Percentiles rank a stretch among this genome's conserved stretches.
These are phyloP conservation scores for Netelia fuscicornis DNA, from an alignment of 2,888 invertebrate genomes.

Conservation along the genomic window DNA sequence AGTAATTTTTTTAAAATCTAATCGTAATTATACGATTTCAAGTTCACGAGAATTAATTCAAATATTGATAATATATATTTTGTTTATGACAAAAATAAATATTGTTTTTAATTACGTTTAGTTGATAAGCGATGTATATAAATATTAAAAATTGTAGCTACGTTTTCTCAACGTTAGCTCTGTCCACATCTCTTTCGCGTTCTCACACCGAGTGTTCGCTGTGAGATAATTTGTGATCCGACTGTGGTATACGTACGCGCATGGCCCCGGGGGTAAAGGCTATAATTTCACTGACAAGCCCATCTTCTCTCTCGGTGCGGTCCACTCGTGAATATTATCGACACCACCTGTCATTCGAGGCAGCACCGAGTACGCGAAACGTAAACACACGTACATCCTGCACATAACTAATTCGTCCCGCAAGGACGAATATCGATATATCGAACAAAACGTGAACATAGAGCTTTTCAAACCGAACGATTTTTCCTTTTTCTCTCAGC, in stretches of 20 bases:
- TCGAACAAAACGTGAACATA: not conserved
- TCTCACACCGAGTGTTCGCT: slow-evolving; percentile 20
- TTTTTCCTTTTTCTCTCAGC: slow-evolving; percentile 16
- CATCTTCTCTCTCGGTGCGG: slow-evolving; percentile 9
- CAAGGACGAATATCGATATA: not conserved
- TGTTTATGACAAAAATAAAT: no score
- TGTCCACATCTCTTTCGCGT: slow-evolving; percentile 19
- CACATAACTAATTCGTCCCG: not conserved
- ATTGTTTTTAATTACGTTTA: no score
- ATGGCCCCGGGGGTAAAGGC: slow-evolving; percentile 29
- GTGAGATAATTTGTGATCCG: slow-evolving; percentile 47
- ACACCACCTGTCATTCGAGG: slow-evolving; percentile 22
- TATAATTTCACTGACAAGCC: slow-evolving; percentile 44
- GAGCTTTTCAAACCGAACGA: slow-evolving; percentile 41
- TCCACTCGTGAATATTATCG: slow-evolving; percentile 2
- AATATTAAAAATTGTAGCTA: not conserved
- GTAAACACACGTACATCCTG: not conserved
- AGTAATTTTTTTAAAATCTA: no score
- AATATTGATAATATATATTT: no score
- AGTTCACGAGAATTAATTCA: no score
- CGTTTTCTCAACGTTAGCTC: slow-evolving; percentile 15
- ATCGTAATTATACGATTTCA: no score
- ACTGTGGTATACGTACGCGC: not conserved
- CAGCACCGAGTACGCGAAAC: not conserved
- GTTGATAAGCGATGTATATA: not conserved